Conservation (phyloP, 2,888 invertebrate species). For the Nomada ferruginata region DNA sequence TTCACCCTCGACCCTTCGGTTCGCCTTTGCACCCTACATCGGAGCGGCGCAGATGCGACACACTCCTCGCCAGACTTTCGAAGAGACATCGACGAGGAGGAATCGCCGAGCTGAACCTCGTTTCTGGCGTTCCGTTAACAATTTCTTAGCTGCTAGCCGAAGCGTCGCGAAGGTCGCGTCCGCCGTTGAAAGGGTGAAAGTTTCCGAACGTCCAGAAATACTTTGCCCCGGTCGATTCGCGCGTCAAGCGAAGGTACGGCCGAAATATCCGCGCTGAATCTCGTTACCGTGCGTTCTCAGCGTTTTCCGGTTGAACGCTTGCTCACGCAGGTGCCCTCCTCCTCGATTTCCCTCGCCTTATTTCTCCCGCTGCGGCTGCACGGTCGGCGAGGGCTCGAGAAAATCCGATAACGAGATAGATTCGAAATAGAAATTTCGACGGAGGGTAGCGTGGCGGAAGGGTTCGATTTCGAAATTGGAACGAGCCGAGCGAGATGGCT, state of each 20-base stretch:
- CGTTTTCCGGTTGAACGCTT: slow-evolving; percentile 13
- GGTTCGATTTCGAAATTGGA: too few relatives aligned
- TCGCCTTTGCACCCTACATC: slow-evolving; percentile 35
- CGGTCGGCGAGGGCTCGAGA: not conserved
- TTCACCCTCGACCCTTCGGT: slow-evolving; percentile 29
- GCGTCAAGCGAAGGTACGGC: not conserved
- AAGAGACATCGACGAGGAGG: slow-evolving; percentile 14
- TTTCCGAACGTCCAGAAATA: too few relatives aligned
- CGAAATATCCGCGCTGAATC: slow-evolving; percentile 19
- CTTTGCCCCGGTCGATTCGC: not conserved
- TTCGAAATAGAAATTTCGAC: not conserved
- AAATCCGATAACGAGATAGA: slow-evolving; percentile 1
- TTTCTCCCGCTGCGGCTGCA: too few relatives aligned
- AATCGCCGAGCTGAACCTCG: not conserved
- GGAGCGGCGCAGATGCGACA: not conserved
- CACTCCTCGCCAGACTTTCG: slow-evolving; percentile 34
- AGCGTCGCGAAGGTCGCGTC: too few relatives aligned
- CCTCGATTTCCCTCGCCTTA: too few relatives aligned
- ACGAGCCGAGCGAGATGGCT: not conserved
- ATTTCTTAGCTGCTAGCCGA: too few relatives aligned
- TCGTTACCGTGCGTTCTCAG: slow-evolving; percentile 20
- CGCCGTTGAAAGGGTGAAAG: too few relatives aligned
- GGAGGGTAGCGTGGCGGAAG: not conserved
- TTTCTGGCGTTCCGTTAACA: too few relatives aligned
- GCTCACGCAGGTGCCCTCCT: too few relatives aligned